Conservation (phyloP, 2,113 vertebrate species). For the Oryctolagus cuniculus region mOryCun1.1 NC_091432.1:226448501-226449000, state of each 20-base stretch:
- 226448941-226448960: slow-evolving; percentile 76
- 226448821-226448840: slow-evolving; percentile 62
- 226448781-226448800: slow-evolving; percentile 62
- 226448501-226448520: slow-evolving; percentile 78
- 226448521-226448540: slow-evolving; percentile 75
- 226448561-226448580: slow-evolving; percentile 72
- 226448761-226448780: slow-evolving; percentile 76
- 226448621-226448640: slow-evolving; percentile 64
- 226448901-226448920: slow-evolving; percentile 70
- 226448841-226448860: slow-evolving; percentile 79
- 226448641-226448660: slow-evolving; percentile 55
- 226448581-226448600: slow-evolving; percentile 35
- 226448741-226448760: slow-evolving; percentile 73
- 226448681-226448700: slow-evolving; percentile 79
- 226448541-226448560: slow-evolving; percentile 76
- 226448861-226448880: slow-evolving; percentile 58
- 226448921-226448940: slow-evolving; percentile 72
- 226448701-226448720: slow-evolving; percentile 80
- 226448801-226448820: slow-evolving; percentile 11
- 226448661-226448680: slow-evolving; percentile 61
- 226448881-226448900: slow-evolving; percentile 80
- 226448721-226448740: slow-evolving; percentile 82
- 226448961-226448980: slow-evolving; percentile 58
- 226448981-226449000: slow-evolving; percentile 59
- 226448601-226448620: slow-evolving; percentile 67